Conservation (phyloP, 2,888 invertebrate species). For the Thymelicus acteon region DNA sequence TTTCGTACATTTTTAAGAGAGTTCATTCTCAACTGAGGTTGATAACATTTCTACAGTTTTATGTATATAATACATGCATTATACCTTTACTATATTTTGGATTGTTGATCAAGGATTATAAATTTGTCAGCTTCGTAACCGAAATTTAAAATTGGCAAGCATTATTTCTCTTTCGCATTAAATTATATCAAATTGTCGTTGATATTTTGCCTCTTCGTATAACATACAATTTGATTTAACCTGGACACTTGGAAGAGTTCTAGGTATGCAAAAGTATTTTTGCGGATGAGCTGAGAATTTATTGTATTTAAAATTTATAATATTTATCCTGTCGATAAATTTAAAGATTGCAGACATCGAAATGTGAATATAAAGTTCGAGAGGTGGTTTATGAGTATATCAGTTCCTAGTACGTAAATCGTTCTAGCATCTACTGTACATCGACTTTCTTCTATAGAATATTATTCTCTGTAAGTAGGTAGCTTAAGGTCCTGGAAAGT, state of each 20-base stretch:
- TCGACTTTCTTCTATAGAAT: neutral
- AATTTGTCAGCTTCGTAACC: too few relatives aligned
- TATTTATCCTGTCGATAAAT: neutral
- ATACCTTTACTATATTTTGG: too few relatives aligned
- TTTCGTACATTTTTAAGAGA: neutral
- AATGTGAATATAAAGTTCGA: slow-evolving; percentile 17
- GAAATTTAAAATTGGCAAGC: slow-evolving; percentile 6
- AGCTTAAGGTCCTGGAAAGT: neutral
- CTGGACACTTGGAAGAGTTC: too few relatives aligned
- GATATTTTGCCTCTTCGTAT: neutral
- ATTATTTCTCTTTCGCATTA: neutral
- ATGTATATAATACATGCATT: too few relatives aligned
- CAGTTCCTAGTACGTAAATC: slow-evolving; percentile 32
- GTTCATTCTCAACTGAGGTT: neutral
- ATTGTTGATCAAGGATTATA: too few relatives aligned
- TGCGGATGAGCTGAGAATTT: too few relatives aligned
- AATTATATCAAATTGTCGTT: neutral
- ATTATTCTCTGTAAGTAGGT: neutral
- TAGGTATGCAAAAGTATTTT: too few relatives aligned
- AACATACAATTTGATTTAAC: neutral
- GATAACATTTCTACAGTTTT: neutral
- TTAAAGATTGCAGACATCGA: neutral
- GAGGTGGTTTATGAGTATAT: slow-evolving; percentile 19
- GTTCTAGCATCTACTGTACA: slow-evolving; percentile 8
- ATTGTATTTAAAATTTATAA: too few relatives aligned